These are phyloP conservation scores for Strongylocentrotus purpuratus DNA, from an alignment of 35 echinoderm and acorn worm genomes.

Conservation along the genomic window DNA sequence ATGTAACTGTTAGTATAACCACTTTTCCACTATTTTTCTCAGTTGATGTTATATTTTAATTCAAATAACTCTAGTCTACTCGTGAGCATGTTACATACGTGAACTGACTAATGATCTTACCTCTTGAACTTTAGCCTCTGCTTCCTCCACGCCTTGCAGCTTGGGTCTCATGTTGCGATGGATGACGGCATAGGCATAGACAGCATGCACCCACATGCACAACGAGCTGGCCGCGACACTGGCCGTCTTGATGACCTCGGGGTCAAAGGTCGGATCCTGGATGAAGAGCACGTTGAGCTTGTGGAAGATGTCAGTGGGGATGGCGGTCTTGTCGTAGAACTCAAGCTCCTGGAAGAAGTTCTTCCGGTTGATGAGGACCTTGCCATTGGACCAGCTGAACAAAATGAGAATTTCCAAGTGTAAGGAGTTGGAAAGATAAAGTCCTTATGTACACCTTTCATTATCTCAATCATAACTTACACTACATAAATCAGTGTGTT, in stretches of 20 bases:
- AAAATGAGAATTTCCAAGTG: background rate
- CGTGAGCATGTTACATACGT: too few relatives aligned
- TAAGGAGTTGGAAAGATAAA: too few relatives aligned
- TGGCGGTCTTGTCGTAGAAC: constrained; percentile 93
- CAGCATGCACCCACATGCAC: constrained; percentile 95
- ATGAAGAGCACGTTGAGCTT: constrained; percentile 96
- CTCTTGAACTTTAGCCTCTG: constrained; percentile 93
- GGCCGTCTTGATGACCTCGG: constrained; percentile 67
- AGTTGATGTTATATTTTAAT: too few relatives aligned
- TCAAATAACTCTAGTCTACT: too few relatives aligned
- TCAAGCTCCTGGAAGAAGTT: constrained; percentile 99
- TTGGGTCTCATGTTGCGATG: constrained; percentile 92
- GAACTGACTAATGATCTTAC: constrained; percentile 25
- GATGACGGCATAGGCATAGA: constrained; percentile 86
- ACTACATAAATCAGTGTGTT: too few relatives aligned
- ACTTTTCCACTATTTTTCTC: too few relatives aligned
- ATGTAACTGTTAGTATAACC: too few relatives aligned
- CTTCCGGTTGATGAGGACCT: constrained; percentile 87
- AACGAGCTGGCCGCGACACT: constrained; percentile 78
- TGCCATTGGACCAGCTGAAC: constrained; percentile 84
- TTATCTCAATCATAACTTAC: too few relatives aligned
- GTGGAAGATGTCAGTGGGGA: constrained; percentile 90
- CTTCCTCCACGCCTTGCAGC: constrained; percentile 71
- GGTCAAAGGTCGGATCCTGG: constrained; percentile 86
- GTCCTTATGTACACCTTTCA: too few relatives aligned